These are phyloP conservation scores for Cacatua alba DNA, from an alignment of 2,113 vertebrate genomes.

Conservation along the genomic window DNA sequence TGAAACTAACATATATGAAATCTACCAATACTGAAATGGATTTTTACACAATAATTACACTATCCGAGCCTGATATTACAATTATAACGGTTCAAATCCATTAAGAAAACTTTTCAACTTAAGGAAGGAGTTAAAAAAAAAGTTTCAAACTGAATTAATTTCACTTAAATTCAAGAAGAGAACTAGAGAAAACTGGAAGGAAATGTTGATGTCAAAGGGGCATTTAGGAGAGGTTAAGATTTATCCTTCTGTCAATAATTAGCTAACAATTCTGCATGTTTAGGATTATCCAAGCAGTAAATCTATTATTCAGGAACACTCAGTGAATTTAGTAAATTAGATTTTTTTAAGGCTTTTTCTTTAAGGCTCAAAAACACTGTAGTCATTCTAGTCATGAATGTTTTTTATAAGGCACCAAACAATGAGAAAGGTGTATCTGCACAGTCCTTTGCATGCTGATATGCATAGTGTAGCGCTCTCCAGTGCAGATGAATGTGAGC, in stretches of 20 bases:
- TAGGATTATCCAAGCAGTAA: not conserved
- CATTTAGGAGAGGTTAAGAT: not conserved
- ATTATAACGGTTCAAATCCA: not conserved
- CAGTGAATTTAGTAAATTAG: not conserved
- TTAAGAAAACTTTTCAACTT: not conserved
- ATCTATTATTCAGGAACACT: not conserved
- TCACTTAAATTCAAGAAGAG: not conserved
- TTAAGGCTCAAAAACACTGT: not conserved
- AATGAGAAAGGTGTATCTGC: not conserved
- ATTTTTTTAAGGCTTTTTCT: not conserved
- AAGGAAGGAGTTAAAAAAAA: not conserved
- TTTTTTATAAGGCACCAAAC: not conserved
- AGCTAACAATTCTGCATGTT: not conserved
- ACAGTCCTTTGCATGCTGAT: not conserved
- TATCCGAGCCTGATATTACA: not conserved
- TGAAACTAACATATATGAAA: not conserved
- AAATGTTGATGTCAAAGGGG: not conserved
- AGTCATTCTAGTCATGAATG: not conserved
- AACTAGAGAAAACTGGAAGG: not conserved
- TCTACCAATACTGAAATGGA: not conserved
- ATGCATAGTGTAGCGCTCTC: not conserved
- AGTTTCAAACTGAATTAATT: not conserved
- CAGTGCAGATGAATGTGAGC: not conserved
- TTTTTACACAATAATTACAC: not conserved
- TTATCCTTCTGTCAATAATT: not conserved